phyloP scores from a whole-genome alignment of 2,113 vertebrate genomes.

The Acanthisitta chloris region DNA sequence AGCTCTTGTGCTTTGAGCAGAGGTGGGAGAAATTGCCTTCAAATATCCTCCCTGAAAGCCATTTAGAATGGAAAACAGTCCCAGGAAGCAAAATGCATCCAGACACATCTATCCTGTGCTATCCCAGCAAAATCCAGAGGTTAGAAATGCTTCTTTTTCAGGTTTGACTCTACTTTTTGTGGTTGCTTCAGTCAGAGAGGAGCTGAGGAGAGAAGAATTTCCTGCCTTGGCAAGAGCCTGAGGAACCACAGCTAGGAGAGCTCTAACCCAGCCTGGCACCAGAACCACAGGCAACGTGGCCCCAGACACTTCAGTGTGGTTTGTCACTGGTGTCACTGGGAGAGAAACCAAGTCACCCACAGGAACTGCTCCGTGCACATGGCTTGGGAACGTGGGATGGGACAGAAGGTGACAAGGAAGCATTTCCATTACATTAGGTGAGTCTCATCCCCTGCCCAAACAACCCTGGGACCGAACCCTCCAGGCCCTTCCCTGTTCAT shows the following conservation, averaged over 20 bases:
- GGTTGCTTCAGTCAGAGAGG: background rate
- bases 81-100: background rate
- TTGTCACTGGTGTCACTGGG: background rate
- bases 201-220: background rate
- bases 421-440: too few species aligned
- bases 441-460: background rate
- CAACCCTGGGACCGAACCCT: background rate
- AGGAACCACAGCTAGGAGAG: background rate
- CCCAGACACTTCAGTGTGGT: background rate
- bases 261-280: background rate
- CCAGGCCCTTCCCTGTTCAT: background rate
- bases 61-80: background rate
- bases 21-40: background rate
- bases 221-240: background rate
- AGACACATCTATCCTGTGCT: background rate
- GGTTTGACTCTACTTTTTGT: background rate
- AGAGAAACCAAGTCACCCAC: background rate
- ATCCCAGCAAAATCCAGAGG: background rate
- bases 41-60: background rate
- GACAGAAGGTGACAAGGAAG: background rate
- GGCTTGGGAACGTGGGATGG: background rate
- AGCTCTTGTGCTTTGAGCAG: background rate
- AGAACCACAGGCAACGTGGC: background rate
- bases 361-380: accelerated
- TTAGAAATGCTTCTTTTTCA: background rate